phyloP scores from a whole-genome alignment of 2,797 vertebrate genomes.

The Synaphobranchus kaupii region DNA sequence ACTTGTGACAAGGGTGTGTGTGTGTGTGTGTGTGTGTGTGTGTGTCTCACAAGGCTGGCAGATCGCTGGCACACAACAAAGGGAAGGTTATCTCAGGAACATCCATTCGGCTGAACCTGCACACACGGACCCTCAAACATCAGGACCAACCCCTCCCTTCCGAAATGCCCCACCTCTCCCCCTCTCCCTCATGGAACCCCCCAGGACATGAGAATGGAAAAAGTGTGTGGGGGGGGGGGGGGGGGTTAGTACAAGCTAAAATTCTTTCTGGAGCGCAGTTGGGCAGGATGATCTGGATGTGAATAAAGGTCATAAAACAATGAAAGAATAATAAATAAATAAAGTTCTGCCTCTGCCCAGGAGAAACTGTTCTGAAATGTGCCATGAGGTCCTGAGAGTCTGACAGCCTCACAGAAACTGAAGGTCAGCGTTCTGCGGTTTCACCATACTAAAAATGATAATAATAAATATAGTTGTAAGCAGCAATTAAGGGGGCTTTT shows the following conservation, averaged over 20 bases:
- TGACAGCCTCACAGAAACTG: constrained; percentile 1
- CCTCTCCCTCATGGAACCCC: background rate
- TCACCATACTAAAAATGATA: background rate
- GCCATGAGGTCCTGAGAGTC: constrained; percentile 14
- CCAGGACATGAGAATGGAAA: constrained; percentile 50
- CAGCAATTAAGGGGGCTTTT: background rate
- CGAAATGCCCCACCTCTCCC: background rate
- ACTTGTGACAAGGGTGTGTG: background rate
- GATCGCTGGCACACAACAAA: constrained; percentile 56
- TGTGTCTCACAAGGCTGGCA: background rate
- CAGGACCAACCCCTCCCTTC: constrained; percentile 60
- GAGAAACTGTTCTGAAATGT: constrained; percentile 24
- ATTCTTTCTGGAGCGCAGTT: constrained; percentile 63
- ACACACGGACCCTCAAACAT: constrained; percentile 67
- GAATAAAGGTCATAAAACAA: constrained; percentile 53
- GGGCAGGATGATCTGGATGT: constrained; percentile 47
- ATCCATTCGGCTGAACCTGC: constrained; percentile 67
- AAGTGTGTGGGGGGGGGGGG: too few relatives aligned
- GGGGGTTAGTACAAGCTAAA: constrained; percentile 46
- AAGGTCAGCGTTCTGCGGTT: constrained; percentile 18
- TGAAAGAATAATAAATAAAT: background rate
- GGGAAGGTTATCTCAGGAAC: constrained; percentile 71
- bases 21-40: background rate
- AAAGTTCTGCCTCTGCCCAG: constrained; percentile 13
- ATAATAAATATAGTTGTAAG: background rate